Evolutionary conservation across 2,113 vertebrate species (phyloP).

Genomic region (Callorhinus ursinus): DNA sequence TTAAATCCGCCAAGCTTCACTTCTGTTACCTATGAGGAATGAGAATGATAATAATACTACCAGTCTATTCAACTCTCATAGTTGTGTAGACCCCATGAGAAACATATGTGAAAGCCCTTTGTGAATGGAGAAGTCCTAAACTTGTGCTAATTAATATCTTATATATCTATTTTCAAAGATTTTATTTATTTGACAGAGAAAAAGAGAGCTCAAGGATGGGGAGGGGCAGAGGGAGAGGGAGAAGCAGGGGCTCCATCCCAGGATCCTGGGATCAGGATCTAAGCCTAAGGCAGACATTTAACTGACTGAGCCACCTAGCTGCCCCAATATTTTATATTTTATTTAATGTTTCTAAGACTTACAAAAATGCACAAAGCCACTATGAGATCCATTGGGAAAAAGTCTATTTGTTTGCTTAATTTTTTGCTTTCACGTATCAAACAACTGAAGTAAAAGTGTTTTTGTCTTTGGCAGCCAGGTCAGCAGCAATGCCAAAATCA

Average conservation of each 20-base stretch:
- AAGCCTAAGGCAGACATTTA: not conserved
- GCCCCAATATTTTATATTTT: not conserved
- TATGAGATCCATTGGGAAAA: not conserved
- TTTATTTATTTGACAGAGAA: too few relatives aligned
- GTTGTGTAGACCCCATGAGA: not conserved
- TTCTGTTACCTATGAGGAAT: not conserved
- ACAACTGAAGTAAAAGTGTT: not conserved
- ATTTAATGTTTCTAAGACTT: not conserved
- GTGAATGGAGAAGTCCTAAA: not conserved
- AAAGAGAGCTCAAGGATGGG: too few relatives aligned
- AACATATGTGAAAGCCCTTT: not conserved
- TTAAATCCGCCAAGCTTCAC: not conserved
- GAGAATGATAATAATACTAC: not conserved
- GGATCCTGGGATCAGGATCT: too few relatives aligned
- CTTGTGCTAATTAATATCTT: not conserved
- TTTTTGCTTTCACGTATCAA: not conserved
- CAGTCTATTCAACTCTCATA: not conserved
- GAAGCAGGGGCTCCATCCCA: too few relatives aligned
- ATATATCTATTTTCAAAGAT: too few relatives aligned
- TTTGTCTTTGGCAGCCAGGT: not conserved
- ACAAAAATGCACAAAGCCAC: not conserved
- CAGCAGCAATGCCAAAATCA: not conserved
- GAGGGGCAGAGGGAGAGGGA: too few relatives aligned
- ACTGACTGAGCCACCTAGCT: not conserved
- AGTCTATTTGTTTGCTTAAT: not conserved